Evolutionary conservation across 2,888 invertebrate genomes (phyloP).

Genomic region (Drosophila subsilvestris): DNA sequence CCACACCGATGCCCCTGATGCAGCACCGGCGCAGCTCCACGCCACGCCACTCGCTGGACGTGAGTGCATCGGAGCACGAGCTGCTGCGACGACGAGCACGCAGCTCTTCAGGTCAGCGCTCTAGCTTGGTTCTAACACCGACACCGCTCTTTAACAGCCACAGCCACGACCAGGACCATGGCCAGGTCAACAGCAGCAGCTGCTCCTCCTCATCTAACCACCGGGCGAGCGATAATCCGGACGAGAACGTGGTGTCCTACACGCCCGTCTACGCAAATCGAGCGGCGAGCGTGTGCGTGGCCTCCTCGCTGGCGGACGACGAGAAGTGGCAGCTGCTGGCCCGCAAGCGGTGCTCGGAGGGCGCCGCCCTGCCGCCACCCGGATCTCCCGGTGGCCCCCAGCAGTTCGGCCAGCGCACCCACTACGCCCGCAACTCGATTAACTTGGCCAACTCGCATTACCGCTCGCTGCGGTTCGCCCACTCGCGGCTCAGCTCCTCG

Average conservation of each 20-base stretch:
- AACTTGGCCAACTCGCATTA: constrained; percentile 83
- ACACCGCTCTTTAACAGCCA: constrained; percentile 77
- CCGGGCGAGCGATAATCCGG: constrained; percentile 64
- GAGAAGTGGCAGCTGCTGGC: constrained; percentile 84
- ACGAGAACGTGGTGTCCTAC: constrained; percentile 80
- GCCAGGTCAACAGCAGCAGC: constrained; percentile 30
- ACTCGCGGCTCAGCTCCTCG: constrained; percentile 82
- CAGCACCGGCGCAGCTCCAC: constrained; percentile 81
- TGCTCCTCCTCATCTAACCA: constrained; percentile 54
- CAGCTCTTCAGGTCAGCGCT: constrained; percentile 80
- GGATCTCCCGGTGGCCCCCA: constrained; percentile 37
- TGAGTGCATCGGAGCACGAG: constrained; percentile 64
- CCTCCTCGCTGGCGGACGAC: constrained; percentile 80
- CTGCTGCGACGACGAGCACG: constrained; percentile 67
- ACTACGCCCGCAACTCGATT: constrained; percentile 82
- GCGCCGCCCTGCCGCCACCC: constrained; percentile 59
- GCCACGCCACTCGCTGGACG: constrained; percentile 76
- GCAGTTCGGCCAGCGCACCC: constrained; percentile 77
- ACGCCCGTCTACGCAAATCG: constrained; percentile 83
- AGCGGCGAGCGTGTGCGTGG: constrained; percentile 78
- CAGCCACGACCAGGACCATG: not conserved
- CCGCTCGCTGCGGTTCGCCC: constrained; percentile 83
- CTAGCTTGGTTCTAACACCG: constrained; percentile 82
- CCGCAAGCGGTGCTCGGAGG: constrained; percentile 82
- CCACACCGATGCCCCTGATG: constrained; percentile 81